phyloP scores from a whole-genome alignment of 1,140 invertebrate genomes.

The Pectinophora gossypiella region DNA sequence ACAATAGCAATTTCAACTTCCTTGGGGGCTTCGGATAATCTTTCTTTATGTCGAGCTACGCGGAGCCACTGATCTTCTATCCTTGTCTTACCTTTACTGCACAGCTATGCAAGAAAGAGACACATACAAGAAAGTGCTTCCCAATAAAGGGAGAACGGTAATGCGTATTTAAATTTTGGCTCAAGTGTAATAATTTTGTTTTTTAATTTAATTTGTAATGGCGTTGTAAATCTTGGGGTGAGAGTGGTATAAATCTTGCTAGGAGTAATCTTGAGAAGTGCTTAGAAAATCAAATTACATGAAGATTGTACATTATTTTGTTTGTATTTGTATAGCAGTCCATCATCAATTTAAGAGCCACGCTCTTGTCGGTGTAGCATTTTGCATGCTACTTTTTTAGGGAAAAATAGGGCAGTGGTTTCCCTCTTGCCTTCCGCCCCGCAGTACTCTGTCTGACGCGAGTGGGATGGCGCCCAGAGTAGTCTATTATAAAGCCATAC shows the following conservation, averaged over 20 bases:
- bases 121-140: slow-evolving; percentile 54
- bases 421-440: too few species aligned
- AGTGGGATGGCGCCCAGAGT: too few species aligned
- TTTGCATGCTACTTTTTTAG: too few species aligned
- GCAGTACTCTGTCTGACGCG: too few species aligned
- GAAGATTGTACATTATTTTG: too few species aligned
- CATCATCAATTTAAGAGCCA: too few species aligned
- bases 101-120: slow-evolving; percentile 28
- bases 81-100: slow-evolving; percentile 26
- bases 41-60: slow-evolving; percentile 74
- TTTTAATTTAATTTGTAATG: slow-evolving; percentile 75
- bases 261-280: slow-evolving; percentile 18
- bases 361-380: too few species aligned
- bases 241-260: slow-evolving; percentile 34
- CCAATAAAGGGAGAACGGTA: slow-evolving; percentile 72
- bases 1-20: slow-evolving; percentile 77
- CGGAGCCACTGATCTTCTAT: slow-evolving; percentile 30
- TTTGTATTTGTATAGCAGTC: too few species aligned
- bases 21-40: slow-evolving; percentile 77
- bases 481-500: too few species aligned
- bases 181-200: slow-evolving; percentile 73
- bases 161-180: slow-evolving; percentile 75
- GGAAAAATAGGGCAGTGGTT: too few species aligned
- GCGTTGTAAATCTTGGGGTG: slow-evolving; percentile 43
- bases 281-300: too few species aligned